These are phyloP conservation scores for Drosophila elegans DNA, from an alignment of 1,140 invertebrate species.

Conservation along the genomic window DNA sequence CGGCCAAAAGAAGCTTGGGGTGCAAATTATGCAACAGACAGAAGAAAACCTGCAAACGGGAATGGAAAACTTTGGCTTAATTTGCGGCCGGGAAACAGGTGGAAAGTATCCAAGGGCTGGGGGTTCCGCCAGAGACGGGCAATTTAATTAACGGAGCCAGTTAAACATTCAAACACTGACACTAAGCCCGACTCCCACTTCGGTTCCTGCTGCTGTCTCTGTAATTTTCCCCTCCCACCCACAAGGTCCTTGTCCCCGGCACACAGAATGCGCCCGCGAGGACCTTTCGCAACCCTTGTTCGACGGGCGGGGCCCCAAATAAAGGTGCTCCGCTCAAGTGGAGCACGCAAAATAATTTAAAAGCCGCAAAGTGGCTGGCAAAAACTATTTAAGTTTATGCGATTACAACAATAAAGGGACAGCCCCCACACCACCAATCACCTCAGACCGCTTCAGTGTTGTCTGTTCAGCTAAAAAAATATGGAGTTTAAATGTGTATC, in stretches of 20 bases:
- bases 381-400: conserved; percentile 80
- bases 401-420: conserved; percentile 74
- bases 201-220: conserved; percentile 11
- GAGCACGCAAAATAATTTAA: conserved; percentile 80
- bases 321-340: conserved; percentile 63
- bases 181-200: conserved; percentile 17
- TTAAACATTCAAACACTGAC: conserved; percentile 50
- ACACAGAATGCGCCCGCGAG: conserved; percentile 16
- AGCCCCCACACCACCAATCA: conserved; percentile 9
- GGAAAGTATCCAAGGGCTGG: conserved; percentile 13
- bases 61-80: conserved; percentile 50
- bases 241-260: conserved; percentile 36
- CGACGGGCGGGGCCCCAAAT: conserved; percentile 13
- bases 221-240: conserved; percentile 3
- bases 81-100: conserved; percentile 46
- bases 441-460: conserved; percentile 1
- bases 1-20: conserved; percentile 27
- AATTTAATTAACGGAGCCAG: conserved; percentile 59
- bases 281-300: conserved; percentile 24
- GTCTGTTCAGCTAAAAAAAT: background rate
- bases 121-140: conserved; percentile 25
- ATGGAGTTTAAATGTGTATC: background rate
- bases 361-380: conserved; percentile 81
- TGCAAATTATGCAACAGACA: conserved; percentile 66
- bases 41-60: conserved; percentile 20